Conservation (phyloP, 1,140 invertebrate genomes). For the Myzus persicae region DNA sequence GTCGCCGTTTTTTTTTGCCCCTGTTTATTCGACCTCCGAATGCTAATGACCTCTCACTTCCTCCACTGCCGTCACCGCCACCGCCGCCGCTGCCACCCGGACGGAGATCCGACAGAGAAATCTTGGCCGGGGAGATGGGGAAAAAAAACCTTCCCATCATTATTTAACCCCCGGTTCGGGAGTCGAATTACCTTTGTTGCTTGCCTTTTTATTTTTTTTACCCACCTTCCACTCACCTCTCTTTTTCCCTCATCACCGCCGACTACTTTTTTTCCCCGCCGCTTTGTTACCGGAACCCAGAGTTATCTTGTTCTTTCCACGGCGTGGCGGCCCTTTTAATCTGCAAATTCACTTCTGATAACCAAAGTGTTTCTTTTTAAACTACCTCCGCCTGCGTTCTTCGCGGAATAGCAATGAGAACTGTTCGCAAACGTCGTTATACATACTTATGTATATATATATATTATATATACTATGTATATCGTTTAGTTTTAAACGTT, state of each 20-base stretch:
- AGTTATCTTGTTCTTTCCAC: conserved; percentile 51
- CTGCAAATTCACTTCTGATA: conserved; percentile 57
- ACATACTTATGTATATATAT: not conserved
- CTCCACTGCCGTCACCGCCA: not conserved
- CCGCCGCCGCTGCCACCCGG: not conserved
- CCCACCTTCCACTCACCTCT: not conserved
- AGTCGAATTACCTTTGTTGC: conserved; percentile 57
- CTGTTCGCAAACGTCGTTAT: not conserved
- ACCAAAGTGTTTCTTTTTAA: conserved; percentile 55
- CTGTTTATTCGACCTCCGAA: conserved; percentile 54
- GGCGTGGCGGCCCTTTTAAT: conserved; percentile 41
- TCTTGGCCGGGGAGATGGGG: conserved; percentile 17
- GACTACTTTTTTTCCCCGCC: conserved; percentile 3
- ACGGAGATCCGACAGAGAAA: conserved; percentile 29
- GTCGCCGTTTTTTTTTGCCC: not conserved
- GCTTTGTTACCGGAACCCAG: conserved; percentile 56
- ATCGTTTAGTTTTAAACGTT: conserved; percentile 53
- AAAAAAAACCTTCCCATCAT: conserved; percentile 47
- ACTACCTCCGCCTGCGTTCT: not conserved
- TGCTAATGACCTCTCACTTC: conserved; percentile 55
- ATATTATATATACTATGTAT: not conserved
- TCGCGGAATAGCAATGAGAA: conserved; percentile 48
- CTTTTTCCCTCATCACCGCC: not conserved
- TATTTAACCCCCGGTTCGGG: conserved; percentile 56
- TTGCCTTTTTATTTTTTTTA: conserved; percentile 47